Percentiles rank a stretch among this genome's conserved stretches.
phyloP scores from a whole-genome alignment of 2,113 vertebrate species.

The Microtus ochrogaster region DNA sequence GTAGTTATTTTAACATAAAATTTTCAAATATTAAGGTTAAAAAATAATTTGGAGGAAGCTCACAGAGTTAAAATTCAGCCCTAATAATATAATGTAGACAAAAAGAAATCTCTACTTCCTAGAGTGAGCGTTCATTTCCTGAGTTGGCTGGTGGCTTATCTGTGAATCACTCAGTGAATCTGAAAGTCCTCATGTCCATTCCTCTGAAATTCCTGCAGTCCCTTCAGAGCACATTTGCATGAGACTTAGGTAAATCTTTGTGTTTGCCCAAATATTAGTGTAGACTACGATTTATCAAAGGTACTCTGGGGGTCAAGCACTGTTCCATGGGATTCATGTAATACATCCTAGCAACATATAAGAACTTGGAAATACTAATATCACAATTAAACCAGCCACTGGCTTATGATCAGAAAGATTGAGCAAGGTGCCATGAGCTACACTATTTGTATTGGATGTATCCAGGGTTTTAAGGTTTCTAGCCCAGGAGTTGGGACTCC shows the following conservation, averaged over 20 bases:
- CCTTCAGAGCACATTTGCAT: background rate
- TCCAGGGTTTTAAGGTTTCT: constrained; percentile 7
- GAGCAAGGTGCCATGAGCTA: background rate
- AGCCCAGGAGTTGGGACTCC: background rate
- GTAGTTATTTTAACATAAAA: background rate
- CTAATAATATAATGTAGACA: no score
- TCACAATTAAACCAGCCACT: background rate
- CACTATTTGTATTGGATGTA: background rate
- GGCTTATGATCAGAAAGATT: background rate
- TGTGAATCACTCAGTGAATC: no score
- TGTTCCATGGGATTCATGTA: background rate
- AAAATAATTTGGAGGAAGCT: background rate
- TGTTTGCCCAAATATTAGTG: background rate
- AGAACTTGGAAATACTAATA: constrained; percentile 13
- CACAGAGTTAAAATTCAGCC: no score
- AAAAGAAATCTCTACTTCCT: no score
- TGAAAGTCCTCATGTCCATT: background rate
- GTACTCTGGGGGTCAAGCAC: background rate
- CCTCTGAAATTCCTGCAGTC: background rate
- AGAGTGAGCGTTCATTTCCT: no score
- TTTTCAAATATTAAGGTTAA: background rate
- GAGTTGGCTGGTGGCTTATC: no score
- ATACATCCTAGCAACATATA: background rate
- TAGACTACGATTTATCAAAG: constrained; percentile 18
- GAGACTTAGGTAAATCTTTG: background rate